Conservation (phyloP, 2,888 invertebrate species). For the Hesperia comma region DNA sequence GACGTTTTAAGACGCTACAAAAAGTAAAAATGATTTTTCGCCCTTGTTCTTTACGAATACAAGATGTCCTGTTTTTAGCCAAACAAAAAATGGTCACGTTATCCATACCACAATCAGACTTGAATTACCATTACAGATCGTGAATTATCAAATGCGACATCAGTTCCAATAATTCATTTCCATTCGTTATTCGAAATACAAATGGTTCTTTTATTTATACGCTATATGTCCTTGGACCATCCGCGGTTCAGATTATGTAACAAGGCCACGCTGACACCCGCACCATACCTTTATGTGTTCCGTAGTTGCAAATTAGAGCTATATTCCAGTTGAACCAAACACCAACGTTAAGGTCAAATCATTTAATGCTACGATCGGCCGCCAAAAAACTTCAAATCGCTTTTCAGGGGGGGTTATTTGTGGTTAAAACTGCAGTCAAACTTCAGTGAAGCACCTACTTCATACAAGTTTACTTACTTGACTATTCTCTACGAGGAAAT, state of each 20-base stretch:
- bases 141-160: constrained; percentile 18
- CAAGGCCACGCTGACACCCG: constrained; percentile 68
- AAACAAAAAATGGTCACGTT: no score
- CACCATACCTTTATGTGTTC: constrained; percentile 62
- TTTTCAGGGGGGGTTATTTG: constrained; percentile 26
- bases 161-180: constrained; percentile 19
- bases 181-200: constrained; percentile 25
- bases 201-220: constrained; percentile 38
- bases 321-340: constrained; percentile 55
- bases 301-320: constrained; percentile 64
- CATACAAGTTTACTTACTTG: not conserved
- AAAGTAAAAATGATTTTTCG: no score
- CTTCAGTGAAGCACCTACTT: not conserved
- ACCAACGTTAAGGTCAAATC: constrained; percentile 42
- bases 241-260: constrained; percentile 67
- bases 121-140: constrained; percentile 20
- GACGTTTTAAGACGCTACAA: no score
- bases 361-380: constrained; percentile 3
- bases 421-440: constrained; percentile 28
- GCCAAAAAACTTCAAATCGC: constrained; percentile 19
- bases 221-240: constrained; percentile 56
- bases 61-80: no score
- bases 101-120: not conserved
- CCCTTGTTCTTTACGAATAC: no score
- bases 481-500: not conserved